These are phyloP conservation scores for Nematopogon swammerdamellus DNA, from an alignment of 2,888 invertebrate genomes.

Conservation along the genomic window DNA sequence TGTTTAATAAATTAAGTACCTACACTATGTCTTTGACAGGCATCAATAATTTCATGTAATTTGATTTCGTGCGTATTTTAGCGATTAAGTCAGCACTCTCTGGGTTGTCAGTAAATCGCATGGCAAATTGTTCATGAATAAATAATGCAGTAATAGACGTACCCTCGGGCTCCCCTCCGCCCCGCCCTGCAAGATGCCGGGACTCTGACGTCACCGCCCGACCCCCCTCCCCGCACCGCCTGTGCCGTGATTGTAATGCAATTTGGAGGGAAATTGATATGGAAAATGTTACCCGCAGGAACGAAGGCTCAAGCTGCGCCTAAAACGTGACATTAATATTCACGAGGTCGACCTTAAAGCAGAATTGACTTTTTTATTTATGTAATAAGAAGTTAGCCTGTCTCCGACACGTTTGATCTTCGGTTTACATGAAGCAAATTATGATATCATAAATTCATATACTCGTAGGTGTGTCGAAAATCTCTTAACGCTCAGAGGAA, in stretches of 20 bases:
- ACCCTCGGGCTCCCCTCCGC: background rate
- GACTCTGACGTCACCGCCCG: too few relatives aligned
- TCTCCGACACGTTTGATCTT: background rate
- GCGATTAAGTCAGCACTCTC: too few relatives aligned
- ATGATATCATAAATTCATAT: too few relatives aligned
- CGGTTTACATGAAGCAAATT: background rate
- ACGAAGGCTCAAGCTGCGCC: background rate
- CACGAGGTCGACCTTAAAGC: background rate
- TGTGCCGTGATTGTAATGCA: background rate
- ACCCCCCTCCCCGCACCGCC: background rate
- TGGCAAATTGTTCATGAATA: slow-evolving; percentile 54
- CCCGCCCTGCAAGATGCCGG: too few relatives aligned
- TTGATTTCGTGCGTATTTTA: too few relatives aligned
- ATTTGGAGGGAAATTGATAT: background rate
- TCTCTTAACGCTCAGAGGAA: too few relatives aligned
- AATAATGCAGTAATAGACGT: slow-evolving; percentile 32
- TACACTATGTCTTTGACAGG: too few relatives aligned
- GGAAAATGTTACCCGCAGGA: background rate
- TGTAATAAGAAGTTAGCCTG: background rate
- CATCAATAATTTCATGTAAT: too few relatives aligned
- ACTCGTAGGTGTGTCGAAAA: too few relatives aligned
- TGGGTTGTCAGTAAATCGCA: slow-evolving; percentile 12
- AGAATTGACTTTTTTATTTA: background rate
- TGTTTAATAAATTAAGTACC: too few relatives aligned
- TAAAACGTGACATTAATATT: background rate